Base-by-base conservation (phyloP, 2,888 invertebrate species). In the Drepanosiphum platanoidis region DNA sequence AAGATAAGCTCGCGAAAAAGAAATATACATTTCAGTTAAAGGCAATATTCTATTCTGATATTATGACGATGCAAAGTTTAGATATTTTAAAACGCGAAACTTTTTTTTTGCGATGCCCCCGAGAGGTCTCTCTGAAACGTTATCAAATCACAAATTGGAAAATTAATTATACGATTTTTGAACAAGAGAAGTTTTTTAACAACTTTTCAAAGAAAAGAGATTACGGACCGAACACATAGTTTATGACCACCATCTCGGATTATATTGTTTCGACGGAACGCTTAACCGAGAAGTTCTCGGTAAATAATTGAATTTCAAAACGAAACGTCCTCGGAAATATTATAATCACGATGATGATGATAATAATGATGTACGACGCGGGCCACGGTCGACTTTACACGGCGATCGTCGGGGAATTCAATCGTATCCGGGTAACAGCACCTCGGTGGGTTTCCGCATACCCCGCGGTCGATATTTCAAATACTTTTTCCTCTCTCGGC, bases 141-240 rank as follows among this genome's bases (percentile, higher is more conserved):
- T 18, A 46, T 39, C 66, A 22, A 32, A 68, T 68, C 46, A 27
- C 34, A 18, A 46, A 68, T 79, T 18, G 8, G 68, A 52, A 39
- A 79, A 52, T 46, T 79, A 79, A 68, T 79, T 52, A 30, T 42
- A 15, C 1, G 34, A 27, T 61, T 78, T 75, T 30, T 78, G 15
- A n/a, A 78, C 7, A 42, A 42, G 11, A 22, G 4, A 42, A 42
- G 42, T 79, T 34, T 79, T 68, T 46, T 34, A n/a, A 68, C 4
- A 46, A 79, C 46, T 79, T 77, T 34, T 75, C 34, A 36, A 42
- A 30, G 39, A 32, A 64, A 58, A 64, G 64, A 64, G 5, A 78
- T n/a, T 52, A 34, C n/a, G 7, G 27, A 27, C 8, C 22, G 22
- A 27, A 22, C 9, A n/a, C 58, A 7, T 22, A 9, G 61, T 61